These are phyloP conservation scores for Sminthurides bifidus DNA, from an alignment of 1,140 invertebrate species.

Conservation along the genomic window DNA sequence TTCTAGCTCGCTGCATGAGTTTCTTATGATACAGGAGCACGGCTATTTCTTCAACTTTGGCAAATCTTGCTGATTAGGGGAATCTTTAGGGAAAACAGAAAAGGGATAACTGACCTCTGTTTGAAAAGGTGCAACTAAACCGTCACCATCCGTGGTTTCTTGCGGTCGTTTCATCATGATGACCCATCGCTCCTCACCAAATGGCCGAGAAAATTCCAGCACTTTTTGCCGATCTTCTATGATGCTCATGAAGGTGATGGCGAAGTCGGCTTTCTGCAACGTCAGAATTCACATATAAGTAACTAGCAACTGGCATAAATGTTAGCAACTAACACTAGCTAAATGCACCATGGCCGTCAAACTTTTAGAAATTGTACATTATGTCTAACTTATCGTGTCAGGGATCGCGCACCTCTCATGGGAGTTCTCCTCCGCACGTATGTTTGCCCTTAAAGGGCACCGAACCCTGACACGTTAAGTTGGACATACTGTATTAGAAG, in stretches of 20 bases:
- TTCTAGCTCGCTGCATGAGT: not conserved
- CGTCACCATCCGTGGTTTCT: slow-evolving; percentile 67
- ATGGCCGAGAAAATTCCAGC: slow-evolving; percentile 49
- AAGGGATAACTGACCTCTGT: slow-evolving; percentile 36
- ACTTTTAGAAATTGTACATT: too few species aligned
- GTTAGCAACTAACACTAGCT: too few species aligned
- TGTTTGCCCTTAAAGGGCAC: too few species aligned
- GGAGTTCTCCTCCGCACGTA: too few species aligned
- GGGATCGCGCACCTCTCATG: too few species aligned
- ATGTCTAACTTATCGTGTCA: too few species aligned
- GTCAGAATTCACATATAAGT: not conserved
- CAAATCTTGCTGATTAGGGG: not conserved
- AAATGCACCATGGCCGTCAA: too few species aligned
- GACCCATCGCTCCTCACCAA: slow-evolving; percentile 61
- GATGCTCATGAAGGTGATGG: slow-evolving; percentile 60
- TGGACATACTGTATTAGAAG: too few species aligned
- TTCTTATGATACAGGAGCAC: not conserved
- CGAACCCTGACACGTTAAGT: too few species aligned
- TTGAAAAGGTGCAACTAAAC: slow-evolving; percentile 65
- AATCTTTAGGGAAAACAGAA: not conserved
- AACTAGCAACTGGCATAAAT: not conserved
- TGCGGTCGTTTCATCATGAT: slow-evolving; percentile 64
- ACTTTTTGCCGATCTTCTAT: slow-evolving; percentile 44
- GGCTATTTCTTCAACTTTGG: not conserved
- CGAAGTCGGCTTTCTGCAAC: slow-evolving; percentile 58